A percentile compares a stretch with the other conserved stretches of the same genome.
phyloP scores from a whole-genome alignment of 2,797 vertebrate genomes.

The Intellagama lesueurii region DNA sequence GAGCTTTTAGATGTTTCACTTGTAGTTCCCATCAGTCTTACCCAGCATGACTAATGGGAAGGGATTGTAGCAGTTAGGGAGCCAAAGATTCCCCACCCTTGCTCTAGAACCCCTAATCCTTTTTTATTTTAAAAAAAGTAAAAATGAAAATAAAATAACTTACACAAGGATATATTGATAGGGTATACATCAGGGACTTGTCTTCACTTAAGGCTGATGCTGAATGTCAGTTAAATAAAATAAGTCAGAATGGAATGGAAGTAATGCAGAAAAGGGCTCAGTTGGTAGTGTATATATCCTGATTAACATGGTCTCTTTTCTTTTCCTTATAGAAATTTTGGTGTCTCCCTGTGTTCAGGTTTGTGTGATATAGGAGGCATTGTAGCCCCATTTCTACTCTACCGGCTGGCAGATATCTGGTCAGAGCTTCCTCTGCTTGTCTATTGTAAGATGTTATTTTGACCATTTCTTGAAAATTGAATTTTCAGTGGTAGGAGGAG shows the following conservation, averaged over 20 bases:
- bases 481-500: background rate
- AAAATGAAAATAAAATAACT: no score
- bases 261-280: no score
- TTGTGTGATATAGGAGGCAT: constrained; percentile 83
- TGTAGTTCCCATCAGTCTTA: no score
- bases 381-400: constrained; percentile 82
- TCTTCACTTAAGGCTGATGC: background rate
- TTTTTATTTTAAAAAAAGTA: no score
- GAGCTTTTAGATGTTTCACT: no score
- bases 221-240: no score
- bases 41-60: no score
- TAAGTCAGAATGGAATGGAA: no score
- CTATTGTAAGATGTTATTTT: constrained; percentile 77
- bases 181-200: background rate
- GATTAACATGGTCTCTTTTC: constrained; percentile 20
- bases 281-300: no score
- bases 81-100: no score
- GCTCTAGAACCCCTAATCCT: no score
- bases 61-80: no score
- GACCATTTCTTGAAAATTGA: background rate
- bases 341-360: constrained; percentile 82
- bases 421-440: constrained; percentile 83
- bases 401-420: constrained; percentile 79
- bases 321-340: constrained; percentile 79
- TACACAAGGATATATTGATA: background rate